Base-by-base conservation (phyloP, 2,888 invertebrate genomes). In the Himalopsyche kuldschensis region DNA sequence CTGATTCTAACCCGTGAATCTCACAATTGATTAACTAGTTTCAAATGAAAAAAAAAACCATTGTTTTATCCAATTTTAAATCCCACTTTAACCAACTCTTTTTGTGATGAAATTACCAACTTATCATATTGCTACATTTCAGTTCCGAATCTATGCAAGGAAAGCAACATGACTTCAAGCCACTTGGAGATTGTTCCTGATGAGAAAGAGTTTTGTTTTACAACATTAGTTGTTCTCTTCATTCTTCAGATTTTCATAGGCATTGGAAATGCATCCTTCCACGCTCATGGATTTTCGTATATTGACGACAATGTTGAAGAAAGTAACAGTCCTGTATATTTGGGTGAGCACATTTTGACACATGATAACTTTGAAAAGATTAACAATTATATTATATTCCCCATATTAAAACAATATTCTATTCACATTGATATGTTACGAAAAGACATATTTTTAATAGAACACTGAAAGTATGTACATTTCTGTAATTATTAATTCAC, bases 291-390 rank as follows among this genome's bases (percentile, higher is more conserved):
- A 8, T 88, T 94, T 27, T 91, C 92, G 4, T 94, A 94, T 87
- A 89, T 94, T 10, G 94, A 94, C 85, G 94, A 94, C 86, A 94
- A 94, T 87, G 91, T 93, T 0, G 89, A 90, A 31, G 90, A 90
- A 27, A 89, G 90, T 79, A 90, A 92, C 77, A 91, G 92, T 84
- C 90, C 93, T 0, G 90, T 90, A 0, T 90, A 90, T 41, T 89
- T 92, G 84, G 91, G 90, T 89, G 87, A 87, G 84, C 24, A 15
- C 20, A 55, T 47, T 75, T 6, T 30, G 27, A 55, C 55, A 55
- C 11, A 35, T 31, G 10, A 10, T 31, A 2, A 15, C 3, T 15
- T 11, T 41, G 41, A 41, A 41, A 41, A 41, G 41, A 4, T 41
- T 41, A 41, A 11, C 41, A 15, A 15, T 3, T 41, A 11, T 41